These are phyloP conservation scores for Hymenopus coronatus DNA, from an alignment of 2,888 invertebrate species.

Conservation along the genomic window DNA sequence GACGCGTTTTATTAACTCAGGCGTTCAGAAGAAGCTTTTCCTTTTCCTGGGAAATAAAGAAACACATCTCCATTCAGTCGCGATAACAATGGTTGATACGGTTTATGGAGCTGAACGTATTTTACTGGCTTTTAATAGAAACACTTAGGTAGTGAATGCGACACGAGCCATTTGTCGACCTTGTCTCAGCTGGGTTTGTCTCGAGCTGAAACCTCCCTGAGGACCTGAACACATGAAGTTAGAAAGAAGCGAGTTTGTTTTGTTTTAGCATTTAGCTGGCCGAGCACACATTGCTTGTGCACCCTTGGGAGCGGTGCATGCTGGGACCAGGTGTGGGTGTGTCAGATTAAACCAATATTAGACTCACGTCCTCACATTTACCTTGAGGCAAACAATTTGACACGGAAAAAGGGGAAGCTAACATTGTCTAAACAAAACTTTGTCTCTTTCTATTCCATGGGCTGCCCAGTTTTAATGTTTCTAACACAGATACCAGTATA, in stretches of 20 bases:
- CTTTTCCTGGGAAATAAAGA: too few species aligned
- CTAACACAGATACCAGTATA: too few species aligned
- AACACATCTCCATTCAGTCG: too few species aligned
- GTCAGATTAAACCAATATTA: not conserved
- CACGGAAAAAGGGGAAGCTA: not conserved
- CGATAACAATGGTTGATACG: not conserved
- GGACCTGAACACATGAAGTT: too few species aligned
- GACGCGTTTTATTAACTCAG: too few species aligned
- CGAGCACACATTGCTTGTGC: not conserved
- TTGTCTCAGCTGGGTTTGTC: not conserved
- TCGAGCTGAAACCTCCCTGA: not conserved
- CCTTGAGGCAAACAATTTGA: too few species aligned
- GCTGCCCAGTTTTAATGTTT: too few species aligned
- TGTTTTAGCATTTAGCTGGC: not conserved
- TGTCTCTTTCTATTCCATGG: not conserved
- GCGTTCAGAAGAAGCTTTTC: too few species aligned
- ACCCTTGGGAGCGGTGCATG: not conserved
- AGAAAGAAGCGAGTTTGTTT: not conserved
- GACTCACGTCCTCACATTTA: not conserved
- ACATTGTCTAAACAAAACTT: not conserved
- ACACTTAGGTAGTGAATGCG: not conserved
- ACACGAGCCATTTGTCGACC: not conserved
- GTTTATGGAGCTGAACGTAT: not conserved
- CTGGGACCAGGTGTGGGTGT: not conserved
- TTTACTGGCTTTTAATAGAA: not conserved